These are phyloP conservation scores for Cochlearius cochlearius DNA, from an alignment of 2,113 vertebrate species.

Conservation along the genomic window DNA sequence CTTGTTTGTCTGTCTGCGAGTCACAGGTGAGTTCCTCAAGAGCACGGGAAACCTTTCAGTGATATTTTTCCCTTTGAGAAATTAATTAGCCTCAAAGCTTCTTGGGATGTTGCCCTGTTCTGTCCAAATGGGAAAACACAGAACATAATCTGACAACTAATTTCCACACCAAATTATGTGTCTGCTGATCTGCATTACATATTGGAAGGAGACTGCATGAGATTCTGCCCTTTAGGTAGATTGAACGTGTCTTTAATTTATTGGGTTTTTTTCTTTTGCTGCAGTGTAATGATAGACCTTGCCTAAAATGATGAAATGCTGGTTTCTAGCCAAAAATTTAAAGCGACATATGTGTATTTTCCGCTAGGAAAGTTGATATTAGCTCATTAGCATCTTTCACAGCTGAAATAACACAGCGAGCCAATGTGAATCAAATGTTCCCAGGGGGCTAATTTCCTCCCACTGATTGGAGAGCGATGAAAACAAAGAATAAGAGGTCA, in stretches of 20 bases:
- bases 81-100: slow-evolving; percentile 11
- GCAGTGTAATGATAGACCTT: not conserved
- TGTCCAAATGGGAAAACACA: not conserved
- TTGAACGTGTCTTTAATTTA: slow-evolving; percentile 7
- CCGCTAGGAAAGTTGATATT: slow-evolving; percentile 45
- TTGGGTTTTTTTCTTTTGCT: not conserved
- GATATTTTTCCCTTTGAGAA: not conserved
- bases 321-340: slow-evolving; percentile 49
- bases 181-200: not conserved
- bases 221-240: not conserved
- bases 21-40: not conserved
- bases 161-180: slow-evolving; percentile 20
- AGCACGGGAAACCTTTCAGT: not conserved
- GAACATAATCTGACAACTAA: slow-evolving; percentile 6
- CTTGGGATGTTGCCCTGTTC: not conserved
- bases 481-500: slow-evolving; percentile 59
- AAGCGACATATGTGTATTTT: slow-evolving; percentile 40
- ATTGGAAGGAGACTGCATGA: not conserved
- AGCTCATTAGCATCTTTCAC: slow-evolving; percentile 68
- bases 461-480: slow-evolving; percentile 54
- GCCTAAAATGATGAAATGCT: slow-evolving; percentile 25
- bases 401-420: slow-evolving; percentile 66
- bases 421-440: slow-evolving; percentile 20
- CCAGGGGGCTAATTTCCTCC: slow-evolving; percentile 49
- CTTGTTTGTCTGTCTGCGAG: not conserved